phyloP scores from a whole-genome alignment of 2,113 vertebrate genomes.

The Cryptomyrus ogoouensis region DNA sequence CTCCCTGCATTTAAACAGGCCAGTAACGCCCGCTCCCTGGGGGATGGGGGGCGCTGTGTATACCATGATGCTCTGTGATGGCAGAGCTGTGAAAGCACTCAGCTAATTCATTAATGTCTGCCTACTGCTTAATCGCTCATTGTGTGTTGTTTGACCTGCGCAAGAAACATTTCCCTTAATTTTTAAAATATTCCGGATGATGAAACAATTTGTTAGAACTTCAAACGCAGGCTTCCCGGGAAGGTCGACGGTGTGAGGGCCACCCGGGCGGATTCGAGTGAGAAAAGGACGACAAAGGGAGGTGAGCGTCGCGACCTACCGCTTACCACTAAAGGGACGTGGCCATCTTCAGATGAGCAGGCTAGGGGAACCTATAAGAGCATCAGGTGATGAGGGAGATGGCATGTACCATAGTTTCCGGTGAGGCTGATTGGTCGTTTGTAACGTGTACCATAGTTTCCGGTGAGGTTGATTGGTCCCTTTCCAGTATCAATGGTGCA shows the following conservation, averaged over 20 bases:
- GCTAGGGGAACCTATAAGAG: background rate
- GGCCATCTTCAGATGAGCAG: background rate
- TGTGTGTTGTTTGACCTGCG: background rate
- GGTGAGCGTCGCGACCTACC: background rate
- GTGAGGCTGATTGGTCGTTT: background rate
- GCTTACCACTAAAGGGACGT: background rate
- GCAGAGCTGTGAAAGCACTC: background rate
- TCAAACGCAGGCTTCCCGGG: background rate
- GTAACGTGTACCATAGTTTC: background rate
- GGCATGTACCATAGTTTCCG: background rate
- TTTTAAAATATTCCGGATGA: background rate
- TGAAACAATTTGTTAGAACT: constrained; percentile 1
- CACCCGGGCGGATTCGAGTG: background rate
- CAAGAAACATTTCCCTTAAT: background rate
- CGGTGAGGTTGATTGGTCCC: too few species aligned
- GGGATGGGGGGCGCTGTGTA: background rate
- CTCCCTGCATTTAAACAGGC: background rate
- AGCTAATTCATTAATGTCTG: background rate
- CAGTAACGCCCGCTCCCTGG: constrained; percentile 52
- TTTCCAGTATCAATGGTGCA: background rate
- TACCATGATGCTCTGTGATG: background rate
- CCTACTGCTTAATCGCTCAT: background rate
- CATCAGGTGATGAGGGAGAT: background rate
- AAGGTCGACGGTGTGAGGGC: background rate
- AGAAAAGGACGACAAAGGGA: background rate